Evolutionary conservation across 2,888 invertebrate genomes (phyloP).

Genomic region (Slavum lentiscoides): DNA sequence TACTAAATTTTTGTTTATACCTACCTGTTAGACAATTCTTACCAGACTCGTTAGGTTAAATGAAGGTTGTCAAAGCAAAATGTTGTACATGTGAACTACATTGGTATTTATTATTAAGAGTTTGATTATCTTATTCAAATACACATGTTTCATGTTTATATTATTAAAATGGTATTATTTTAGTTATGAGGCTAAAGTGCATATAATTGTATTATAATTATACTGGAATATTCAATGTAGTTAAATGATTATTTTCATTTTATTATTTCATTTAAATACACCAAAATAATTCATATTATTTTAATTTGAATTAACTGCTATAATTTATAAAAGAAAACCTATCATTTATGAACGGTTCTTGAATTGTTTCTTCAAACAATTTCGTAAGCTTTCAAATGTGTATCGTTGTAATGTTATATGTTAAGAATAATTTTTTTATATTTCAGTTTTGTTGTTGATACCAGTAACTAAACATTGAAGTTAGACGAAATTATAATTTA

Average conservation of each 20-base stretch:
- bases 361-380: too few relatives aligned
- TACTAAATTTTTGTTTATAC: slow-evolving; percentile 26
- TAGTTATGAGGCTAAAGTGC: background rate
- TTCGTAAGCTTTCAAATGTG: too few relatives aligned
- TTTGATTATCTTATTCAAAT: background rate
- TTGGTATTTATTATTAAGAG: background rate
- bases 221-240: background rate
- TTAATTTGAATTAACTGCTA: too few relatives aligned
- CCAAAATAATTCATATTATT: too few relatives aligned
- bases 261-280: too few relatives aligned
- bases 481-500: too few relatives aligned
- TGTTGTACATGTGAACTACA: slow-evolving; percentile 23
- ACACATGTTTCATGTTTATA: background rate
- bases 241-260: background rate
- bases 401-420: background rate
- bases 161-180: background rate
- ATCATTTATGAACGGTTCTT: too few relatives aligned
- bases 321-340: too few relatives aligned
- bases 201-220: background rate
- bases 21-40: background rate
- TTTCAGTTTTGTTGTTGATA: too few relatives aligned
- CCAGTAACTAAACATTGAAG: too few relatives aligned
- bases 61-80: slow-evolving; percentile 48
- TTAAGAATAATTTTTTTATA: too few relatives aligned
- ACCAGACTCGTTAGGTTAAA: background rate